phyloP scores from a whole-genome alignment of 2,797 vertebrate species.

The Manis javanica region DNA sequence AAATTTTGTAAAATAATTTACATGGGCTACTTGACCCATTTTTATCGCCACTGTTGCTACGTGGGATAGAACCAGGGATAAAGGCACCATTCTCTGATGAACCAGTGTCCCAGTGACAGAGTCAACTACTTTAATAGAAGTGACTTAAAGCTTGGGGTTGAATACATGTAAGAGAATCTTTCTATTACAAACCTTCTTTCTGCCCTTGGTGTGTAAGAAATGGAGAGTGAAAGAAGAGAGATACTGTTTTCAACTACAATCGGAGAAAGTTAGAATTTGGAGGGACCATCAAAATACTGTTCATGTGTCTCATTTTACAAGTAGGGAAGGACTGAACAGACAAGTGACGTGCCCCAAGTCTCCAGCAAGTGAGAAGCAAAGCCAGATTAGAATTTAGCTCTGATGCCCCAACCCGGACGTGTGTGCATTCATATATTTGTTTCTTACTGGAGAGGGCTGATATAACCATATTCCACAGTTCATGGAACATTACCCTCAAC shows the following conservation, averaged over 20 bases:
- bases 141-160: not conserved
- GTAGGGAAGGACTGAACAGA: not conserved
- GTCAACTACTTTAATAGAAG: not conserved
- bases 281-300: not conserved
- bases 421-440: not conserved
- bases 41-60: not conserved
- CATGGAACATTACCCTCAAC: not conserved
- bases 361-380: not conserved
- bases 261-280: not conserved
- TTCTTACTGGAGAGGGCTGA: not conserved
- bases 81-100: not conserved
- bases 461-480: not conserved
- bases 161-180: not conserved
- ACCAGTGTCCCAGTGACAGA: not conserved
- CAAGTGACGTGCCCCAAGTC: not conserved
- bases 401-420: not conserved
- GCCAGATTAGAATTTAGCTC: not conserved
- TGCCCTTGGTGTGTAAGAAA: not conserved
- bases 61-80: not conserved
- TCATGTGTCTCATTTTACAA: not conserved
- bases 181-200: not conserved
- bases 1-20: conserved; percentile 39
- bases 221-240: not conserved
- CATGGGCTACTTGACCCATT: not conserved
- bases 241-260: not conserved